Evolutionary conservation across 2,797 vertebrate genomes (phyloP).

Genomic region (Anniella stebbinsi): DNA sequence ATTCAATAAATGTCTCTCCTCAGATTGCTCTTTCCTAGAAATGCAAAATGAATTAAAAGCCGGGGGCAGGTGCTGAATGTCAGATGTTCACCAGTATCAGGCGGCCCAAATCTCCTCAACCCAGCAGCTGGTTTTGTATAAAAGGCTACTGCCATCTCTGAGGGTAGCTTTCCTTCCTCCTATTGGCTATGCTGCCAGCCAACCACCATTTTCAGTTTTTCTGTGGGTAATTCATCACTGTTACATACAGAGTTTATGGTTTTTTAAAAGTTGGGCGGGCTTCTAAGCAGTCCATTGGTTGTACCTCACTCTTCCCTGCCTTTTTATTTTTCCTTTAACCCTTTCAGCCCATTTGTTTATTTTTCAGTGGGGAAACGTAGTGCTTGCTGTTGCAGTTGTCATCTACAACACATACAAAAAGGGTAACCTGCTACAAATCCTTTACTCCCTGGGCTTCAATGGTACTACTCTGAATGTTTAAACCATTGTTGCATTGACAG

Average conservation of each 20-base stretch:
- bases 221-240: constrained; percentile 10
- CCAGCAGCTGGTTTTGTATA: constrained; percentile 4
- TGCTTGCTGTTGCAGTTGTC: not conserved
- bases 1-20: constrained; percentile 47
- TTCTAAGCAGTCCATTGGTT: not conserved
- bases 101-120: constrained; percentile 15
- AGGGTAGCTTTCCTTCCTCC: not conserved
- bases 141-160: constrained; percentile 12
- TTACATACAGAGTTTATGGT: not conserved
- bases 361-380: not conserved
- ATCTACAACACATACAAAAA: not conserved
- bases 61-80: constrained; percentile 24
- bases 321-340: not conserved
- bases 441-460: not conserved
- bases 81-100: constrained; percentile 30
- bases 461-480: not conserved
- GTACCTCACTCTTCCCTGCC: not conserved
- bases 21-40: constrained; percentile 42
- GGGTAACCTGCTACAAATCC: not conserved
- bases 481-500: not conserved
- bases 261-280: not conserved
- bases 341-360: not conserved
- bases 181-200: not conserved
- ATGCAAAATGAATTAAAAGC: constrained; percentile 48
- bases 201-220: not conserved